Conservation (phyloP, 2,888 invertebrate genomes). For the Crossocerus cetratus region DNA sequence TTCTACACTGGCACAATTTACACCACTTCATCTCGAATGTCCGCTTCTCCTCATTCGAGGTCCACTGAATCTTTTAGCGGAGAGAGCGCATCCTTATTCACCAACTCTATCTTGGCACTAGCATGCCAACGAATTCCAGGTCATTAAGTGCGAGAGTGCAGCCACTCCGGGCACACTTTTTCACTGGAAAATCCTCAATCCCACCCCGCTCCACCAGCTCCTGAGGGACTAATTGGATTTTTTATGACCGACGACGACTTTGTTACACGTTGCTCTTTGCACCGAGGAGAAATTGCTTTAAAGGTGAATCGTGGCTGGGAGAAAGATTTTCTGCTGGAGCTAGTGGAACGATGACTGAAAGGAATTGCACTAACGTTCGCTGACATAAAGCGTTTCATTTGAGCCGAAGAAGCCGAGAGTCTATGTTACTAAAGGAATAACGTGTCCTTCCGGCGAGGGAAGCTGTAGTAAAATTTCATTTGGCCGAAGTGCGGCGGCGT, state of each 20-base stretch:
- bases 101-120: too few relatives aligned
- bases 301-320: not conserved
- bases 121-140: not conserved
- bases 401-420: slow-evolving; percentile 14
- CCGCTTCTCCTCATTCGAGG: not conserved
- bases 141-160: too few relatives aligned
- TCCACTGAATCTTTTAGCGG: too few relatives aligned
- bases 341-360: not conserved
- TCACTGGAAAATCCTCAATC: too few relatives aligned
- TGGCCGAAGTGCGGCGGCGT: slow-evolving; percentile 55
- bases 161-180: too few relatives aligned
- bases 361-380: slow-evolving; percentile 11
- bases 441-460: not conserved
- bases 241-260: not conserved
- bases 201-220: too few relatives aligned
- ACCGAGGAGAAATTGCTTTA: not conserved
- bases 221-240: not conserved
- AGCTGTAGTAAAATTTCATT: slow-evolving; percentile 65
- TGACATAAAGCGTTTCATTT: slow-evolving; percentile 47
- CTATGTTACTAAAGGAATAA: too few relatives aligned
- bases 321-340: slow-evolving; percentile 12
- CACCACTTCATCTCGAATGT: not conserved
- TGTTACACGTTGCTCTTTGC: not conserved
- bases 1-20: not conserved
- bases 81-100: too few relatives aligned